Percentiles rank a stretch among this genome's conserved stretches.
phyloP scores from a whole-genome alignment of 2,113 vertebrate species.

The Erythrocercus mccallii region DNA sequence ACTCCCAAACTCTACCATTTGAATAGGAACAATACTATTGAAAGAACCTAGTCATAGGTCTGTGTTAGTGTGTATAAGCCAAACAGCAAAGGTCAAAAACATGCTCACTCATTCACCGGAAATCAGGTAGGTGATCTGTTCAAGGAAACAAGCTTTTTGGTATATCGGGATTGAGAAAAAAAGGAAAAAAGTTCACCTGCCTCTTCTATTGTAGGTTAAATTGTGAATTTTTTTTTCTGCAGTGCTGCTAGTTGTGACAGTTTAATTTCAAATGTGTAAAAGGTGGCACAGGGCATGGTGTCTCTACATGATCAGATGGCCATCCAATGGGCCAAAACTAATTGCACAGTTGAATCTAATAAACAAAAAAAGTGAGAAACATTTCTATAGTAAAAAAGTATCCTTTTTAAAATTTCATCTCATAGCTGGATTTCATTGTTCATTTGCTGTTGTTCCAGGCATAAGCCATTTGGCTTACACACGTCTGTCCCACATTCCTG shows the following conservation, averaged over 20 bases:
- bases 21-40: not conserved
- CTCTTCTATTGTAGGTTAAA: not conserved
- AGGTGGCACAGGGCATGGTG: not conserved
- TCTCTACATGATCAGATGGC: not conserved
- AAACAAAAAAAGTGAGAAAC: not conserved
- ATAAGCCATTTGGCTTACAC: conserved; percentile 52
- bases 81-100: not conserved
- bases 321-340: not conserved
- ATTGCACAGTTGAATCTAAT: not conserved
- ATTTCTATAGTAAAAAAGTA: not conserved
- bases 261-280: not conserved
- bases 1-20: not conserved
- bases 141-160: not conserved
- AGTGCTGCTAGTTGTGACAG: not conserved
- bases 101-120: not conserved
- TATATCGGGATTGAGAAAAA: not conserved
- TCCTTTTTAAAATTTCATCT: not conserved
- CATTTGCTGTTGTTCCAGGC: conserved; percentile 38
- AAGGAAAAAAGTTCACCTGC: not conserved
- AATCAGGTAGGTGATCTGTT: not conserved
- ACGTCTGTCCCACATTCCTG: conserved; percentile 7
- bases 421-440: conserved; percentile 3
- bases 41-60: not conserved
- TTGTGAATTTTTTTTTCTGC: not conserved
- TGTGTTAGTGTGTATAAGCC: not conserved